phyloP scores from a whole-genome alignment of 2,797 vertebrate genomes.

The Hapalemur alaotrensis region DNA sequence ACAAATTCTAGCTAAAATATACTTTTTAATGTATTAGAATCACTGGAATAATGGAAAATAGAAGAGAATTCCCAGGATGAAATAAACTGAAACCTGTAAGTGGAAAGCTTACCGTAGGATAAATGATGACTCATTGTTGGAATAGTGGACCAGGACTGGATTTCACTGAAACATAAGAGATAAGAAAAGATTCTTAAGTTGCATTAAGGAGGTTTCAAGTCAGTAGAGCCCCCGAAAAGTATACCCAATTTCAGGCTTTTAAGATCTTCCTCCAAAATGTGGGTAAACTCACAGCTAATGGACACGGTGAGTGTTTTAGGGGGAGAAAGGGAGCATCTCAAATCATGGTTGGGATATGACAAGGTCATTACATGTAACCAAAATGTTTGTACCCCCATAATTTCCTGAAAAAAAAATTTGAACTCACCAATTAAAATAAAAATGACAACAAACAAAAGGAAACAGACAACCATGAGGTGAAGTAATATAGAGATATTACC shows the following conservation, averaged over 20 bases:
- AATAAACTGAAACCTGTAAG: background rate
- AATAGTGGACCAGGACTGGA: background rate
- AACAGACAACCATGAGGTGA: background rate
- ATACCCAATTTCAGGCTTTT: background rate
- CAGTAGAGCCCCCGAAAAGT: background rate
- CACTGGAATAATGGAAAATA: background rate
- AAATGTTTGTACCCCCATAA: no score
- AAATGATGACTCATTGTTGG: background rate
- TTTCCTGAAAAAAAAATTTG: background rate
- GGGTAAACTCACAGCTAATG: no score
- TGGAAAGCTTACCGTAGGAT: background rate
- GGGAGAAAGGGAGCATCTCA: no score
- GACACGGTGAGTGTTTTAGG: no score
- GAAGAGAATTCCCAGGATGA: background rate
- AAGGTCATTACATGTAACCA: no score
- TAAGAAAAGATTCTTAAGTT: background rate
- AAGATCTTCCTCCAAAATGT: background rate
- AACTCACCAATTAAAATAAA: background rate
- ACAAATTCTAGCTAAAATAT: constrained; percentile 1
- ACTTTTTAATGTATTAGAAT: background rate
- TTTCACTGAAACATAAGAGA: background rate
- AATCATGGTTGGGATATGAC: no score
- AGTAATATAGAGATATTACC: background rate
- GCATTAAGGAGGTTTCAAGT: background rate
- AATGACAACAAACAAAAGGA: background rate